Percentiles rank a stretch among this genome's conserved stretches.
These are phyloP conservation scores for Arbacia lixula DNA, from an alignment of 53 echinoderm and acorn worm genomes.

Conservation along the genomic window DNA sequence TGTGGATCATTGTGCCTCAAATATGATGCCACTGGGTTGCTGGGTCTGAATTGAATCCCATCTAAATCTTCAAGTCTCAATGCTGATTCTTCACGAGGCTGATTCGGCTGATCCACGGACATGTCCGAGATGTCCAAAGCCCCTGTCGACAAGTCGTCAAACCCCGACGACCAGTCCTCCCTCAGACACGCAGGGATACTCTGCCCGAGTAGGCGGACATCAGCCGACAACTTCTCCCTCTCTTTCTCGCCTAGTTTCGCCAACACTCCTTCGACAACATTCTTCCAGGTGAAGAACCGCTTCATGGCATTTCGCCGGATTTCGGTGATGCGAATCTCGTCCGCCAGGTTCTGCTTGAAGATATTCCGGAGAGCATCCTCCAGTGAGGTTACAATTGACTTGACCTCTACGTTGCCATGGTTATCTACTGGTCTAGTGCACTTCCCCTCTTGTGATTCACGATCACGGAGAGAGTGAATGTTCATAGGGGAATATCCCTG, in stretches of 20 bases:
- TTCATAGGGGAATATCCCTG: background rate
- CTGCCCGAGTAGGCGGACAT: slow-evolving; percentile 1
- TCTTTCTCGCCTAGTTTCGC: slow-evolving; percentile 1
- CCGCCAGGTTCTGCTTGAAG: slow-evolving; percentile 36
- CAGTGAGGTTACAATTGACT: background rate
- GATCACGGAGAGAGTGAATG: background rate
- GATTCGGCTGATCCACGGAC: background rate
- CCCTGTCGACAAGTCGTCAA: background rate
- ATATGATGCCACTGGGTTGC: too few species aligned
- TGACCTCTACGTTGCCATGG: background rate
- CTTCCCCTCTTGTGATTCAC: background rate
- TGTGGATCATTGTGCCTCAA: too few species aligned
- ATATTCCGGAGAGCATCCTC: slow-evolving; percentile 27
- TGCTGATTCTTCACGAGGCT: background rate
- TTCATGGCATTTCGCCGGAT: slow-evolving; percentile 33
- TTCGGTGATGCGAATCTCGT: slow-evolving; percentile 33
- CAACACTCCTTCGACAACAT: slow-evolving; percentile 15
- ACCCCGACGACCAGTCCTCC: slow-evolving; percentile 11
- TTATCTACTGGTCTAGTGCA: background rate
- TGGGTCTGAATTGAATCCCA: too few species aligned
- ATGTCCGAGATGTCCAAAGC: too few species aligned
- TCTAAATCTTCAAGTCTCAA: background rate
- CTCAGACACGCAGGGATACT: slow-evolving; percentile 12
- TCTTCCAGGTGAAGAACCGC: slow-evolving; percentile 29
- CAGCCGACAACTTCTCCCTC: background rate